A percentile compares a stretch with the other conserved stretches of the same genome.
Evolutionary conservation across 2,888 invertebrate species (phyloP).

Genomic region (Acanthacorydalis orientalis): DNA sequence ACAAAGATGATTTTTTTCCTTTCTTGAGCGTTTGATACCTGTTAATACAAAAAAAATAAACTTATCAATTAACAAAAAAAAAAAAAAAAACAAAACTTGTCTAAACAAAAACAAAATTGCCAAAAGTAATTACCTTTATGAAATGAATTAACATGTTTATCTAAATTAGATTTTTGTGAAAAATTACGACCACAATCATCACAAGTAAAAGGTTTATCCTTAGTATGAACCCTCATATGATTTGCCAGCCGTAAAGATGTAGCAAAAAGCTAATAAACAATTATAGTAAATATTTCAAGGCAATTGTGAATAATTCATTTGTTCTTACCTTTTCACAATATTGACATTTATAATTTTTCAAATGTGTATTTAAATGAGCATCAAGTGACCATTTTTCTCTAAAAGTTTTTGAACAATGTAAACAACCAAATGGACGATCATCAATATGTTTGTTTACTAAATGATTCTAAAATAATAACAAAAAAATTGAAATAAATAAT

Average conservation of each 20-base stretch:
- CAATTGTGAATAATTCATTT: background rate
- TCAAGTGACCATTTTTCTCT: constrained; percentile 1
- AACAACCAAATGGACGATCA: constrained; percentile 3
- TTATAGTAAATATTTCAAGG: background rate
- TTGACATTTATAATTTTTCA: constrained; percentile 5
- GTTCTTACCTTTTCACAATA: constrained; percentile 6
- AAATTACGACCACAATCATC: constrained; percentile 7
- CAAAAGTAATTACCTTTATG: constrained; percentile 5
- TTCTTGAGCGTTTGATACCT: constrained; percentile 4
- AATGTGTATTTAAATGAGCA: constrained; percentile 6
- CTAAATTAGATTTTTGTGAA: constrained; percentile 6
- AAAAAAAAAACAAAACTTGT: background rate
- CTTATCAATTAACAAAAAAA: background rate
- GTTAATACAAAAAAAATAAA: background rate
- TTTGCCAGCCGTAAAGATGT: constrained; percentile 1
- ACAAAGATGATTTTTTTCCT: constrained; percentile 7
- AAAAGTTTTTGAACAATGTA: constrained; percentile 6
- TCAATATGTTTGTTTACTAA: constrained; percentile 4
- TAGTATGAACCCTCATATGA: constrained; percentile 3
- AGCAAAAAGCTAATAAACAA: constrained; percentile 2
- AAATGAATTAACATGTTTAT: constrained; percentile 5
- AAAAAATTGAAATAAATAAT: background rate
- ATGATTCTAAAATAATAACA: constrained; percentile 5
- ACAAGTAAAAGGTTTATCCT: constrained; percentile 4
- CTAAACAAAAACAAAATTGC: background rate